Evolutionary conservation across 2,888 invertebrate species (phyloP).

Genomic region (Taenaris catops): DNA sequence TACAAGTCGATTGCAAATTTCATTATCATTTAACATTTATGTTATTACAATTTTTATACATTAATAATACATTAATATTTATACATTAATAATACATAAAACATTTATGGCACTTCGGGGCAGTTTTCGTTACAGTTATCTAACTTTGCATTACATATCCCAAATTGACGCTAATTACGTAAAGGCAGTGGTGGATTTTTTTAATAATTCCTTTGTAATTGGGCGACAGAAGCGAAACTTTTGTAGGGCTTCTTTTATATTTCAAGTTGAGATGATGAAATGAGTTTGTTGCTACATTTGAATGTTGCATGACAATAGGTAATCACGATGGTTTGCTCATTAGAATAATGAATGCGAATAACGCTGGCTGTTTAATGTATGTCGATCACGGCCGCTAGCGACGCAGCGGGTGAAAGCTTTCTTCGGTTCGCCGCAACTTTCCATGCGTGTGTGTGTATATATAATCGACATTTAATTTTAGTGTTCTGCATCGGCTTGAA

Average conservation of each 20-base stretch:
- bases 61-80: too few relatives aligned
- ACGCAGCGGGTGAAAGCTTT: slow-evolving; percentile 64
- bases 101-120: too few relatives aligned
- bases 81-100: too few relatives aligned
- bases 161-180: too few relatives aligned
- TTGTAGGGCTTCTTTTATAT: slow-evolving; percentile 4
- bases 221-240: too few relatives aligned
- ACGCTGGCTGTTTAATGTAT: slow-evolving; percentile 39
- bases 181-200: too few relatives aligned
- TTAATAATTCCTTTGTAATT: too few relatives aligned
- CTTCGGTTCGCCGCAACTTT: slow-evolving; percentile 36
- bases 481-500: slow-evolving; percentile 48
- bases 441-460: slow-evolving; percentile 39
- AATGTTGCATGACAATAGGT: slow-evolving; percentile 47
- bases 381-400: slow-evolving; percentile 44
- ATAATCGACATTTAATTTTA: slow-evolving; percentile 66
- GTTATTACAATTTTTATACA: too few relatives aligned
- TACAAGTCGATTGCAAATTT: too few relatives aligned
- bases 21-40: too few relatives aligned
- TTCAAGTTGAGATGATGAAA: slow-evolving; percentile 4
- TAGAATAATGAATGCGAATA: slow-evolving; percentile 43
- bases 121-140: too few relatives aligned
- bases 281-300: slow-evolving; percentile 32
- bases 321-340: slow-evolving; percentile 32
- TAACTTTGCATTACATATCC: too few relatives aligned